These are phyloP conservation scores for Tetramorium alpestre DNA, from an alignment of 1,140 invertebrate genomes.

Conservation along the genomic window DNA sequence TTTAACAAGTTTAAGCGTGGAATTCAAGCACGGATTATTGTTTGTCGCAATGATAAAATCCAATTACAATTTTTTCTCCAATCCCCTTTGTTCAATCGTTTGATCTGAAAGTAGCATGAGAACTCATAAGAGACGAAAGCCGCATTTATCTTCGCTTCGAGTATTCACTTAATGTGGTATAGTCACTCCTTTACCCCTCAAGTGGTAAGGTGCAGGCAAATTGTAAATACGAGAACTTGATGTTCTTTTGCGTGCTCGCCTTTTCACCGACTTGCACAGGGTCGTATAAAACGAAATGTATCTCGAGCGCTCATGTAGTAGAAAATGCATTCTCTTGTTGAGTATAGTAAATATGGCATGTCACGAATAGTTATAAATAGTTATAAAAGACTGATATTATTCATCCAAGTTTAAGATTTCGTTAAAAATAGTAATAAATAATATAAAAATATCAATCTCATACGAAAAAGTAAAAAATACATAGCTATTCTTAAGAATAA, in stretches of 20 bases:
- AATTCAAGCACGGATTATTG: no score
- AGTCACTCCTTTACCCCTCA: slow-evolving; percentile 59
- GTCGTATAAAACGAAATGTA: slow-evolving; percentile 62
- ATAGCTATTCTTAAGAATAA: background rate
- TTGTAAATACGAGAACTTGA: slow-evolving; percentile 70
- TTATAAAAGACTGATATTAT: background rate
- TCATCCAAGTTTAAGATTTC: background rate
- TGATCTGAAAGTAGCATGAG: slow-evolving; percentile 65
- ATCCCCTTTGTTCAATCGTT: slow-evolving; percentile 64
- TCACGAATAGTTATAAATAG: background rate
- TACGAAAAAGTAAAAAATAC: background rate
- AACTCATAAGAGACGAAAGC: slow-evolving; percentile 67
- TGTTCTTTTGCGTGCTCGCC: slow-evolving; percentile 63
- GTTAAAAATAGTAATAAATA: background rate
- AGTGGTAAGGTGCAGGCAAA: slow-evolving; percentile 62
- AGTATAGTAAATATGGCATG: background rate
- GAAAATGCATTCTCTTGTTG: slow-evolving; percentile 27
- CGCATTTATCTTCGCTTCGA: slow-evolving; percentile 64
- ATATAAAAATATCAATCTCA: background rate
- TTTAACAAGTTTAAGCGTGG: background rate
- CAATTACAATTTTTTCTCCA: slow-evolving; percentile 36
- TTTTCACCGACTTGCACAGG: slow-evolving; percentile 38
- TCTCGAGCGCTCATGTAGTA: slow-evolving; percentile 38
- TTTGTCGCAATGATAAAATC: slow-evolving; percentile 19
- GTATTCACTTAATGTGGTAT: slow-evolving; percentile 69